Percentiles rank a stretch among this genome's conserved stretches.
Evolutionary conservation across 1,140 invertebrate genomes (phyloP).

Genomic region (Dolichoris vasculosae): DNA sequence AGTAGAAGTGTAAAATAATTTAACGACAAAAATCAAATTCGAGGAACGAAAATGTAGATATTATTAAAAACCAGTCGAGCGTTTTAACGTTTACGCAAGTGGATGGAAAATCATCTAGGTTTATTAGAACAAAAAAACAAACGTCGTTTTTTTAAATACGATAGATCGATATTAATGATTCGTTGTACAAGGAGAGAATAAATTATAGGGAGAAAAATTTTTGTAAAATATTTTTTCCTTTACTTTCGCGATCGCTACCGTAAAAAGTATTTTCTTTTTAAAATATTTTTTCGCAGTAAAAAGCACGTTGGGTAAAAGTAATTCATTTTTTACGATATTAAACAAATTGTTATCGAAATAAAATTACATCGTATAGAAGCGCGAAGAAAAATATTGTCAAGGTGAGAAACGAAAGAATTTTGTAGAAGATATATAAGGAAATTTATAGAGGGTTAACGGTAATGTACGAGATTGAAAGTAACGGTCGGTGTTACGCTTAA

Average conservation of each 20-base stretch:
- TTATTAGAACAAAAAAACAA: too few relatives aligned
- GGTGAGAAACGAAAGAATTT: neutral
- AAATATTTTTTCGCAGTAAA: neutral
- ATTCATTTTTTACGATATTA: neutral
- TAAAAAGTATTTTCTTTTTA: neutral
- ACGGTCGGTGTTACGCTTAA: conserved; percentile 56
- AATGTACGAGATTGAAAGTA: conserved; percentile 56
- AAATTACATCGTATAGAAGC: neutral
- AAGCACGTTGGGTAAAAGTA: neutral
- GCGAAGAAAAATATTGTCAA: too few relatives aligned
- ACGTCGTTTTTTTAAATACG: too few relatives aligned
- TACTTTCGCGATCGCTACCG: too few relatives aligned
- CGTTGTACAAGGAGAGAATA: too few relatives aligned
- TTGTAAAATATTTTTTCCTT: too few relatives aligned
- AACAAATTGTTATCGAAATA: conserved; percentile 1
- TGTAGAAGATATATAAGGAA: neutral
- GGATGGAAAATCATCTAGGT: too few relatives aligned
- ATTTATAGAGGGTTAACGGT: neutral
- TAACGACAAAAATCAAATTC: neutral
- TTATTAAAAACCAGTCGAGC: too few relatives aligned
- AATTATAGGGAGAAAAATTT: too few relatives aligned
- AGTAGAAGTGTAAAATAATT: neutral
- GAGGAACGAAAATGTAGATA: too few relatives aligned
- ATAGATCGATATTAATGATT: too few relatives aligned
- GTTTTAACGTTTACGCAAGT: too few relatives aligned